Evolutionary conservation across 2,797 vertebrate genomes (phyloP).

Genomic region (Malurus leucopterus): DNA sequence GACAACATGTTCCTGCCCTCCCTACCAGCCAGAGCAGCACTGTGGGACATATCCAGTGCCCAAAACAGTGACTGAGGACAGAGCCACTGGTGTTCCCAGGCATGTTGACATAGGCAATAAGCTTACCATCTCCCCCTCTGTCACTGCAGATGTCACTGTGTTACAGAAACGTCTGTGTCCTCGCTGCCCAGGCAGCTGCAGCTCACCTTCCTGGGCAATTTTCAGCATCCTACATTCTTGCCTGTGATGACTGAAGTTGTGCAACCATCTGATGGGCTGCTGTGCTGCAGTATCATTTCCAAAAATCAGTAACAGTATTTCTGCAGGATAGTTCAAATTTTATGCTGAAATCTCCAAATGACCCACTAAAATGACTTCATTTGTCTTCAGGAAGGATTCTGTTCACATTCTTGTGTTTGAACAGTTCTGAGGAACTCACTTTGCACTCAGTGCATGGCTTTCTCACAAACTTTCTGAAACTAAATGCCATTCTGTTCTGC

Average conservation of each 20-base stretch:
- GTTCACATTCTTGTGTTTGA: neutral
- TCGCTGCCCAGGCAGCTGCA: neutral
- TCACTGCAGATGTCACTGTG: neutral
- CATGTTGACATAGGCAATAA: fast-evolving
- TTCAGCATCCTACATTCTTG: neutral
- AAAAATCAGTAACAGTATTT: neutral
- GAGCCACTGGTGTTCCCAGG: neutral
- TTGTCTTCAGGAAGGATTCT: slow-evolving; percentile 20
- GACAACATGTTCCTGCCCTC: neutral
- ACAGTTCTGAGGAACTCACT: neutral
- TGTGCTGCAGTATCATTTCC: neutral
- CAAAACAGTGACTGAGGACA: neutral
- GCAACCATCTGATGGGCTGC: slow-evolving; percentile 8
- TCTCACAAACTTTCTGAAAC: neutral
- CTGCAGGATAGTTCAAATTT: slow-evolving; percentile 5
- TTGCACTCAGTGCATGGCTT: neutral
- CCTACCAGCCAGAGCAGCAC: neutral
- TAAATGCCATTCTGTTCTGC: neutral
- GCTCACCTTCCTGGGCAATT: neutral
- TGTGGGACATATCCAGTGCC: neutral
- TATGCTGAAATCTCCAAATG: slow-evolving; percentile 1
- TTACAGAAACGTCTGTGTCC: fast-evolving
- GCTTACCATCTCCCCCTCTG: neutral
- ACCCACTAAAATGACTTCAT: slow-evolving; percentile 28
- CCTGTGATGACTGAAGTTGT: neutral